Base-by-base conservation (phyloP, 2,797 vertebrate genomes). In the Pteronotus mesoamericanus region DNA sequence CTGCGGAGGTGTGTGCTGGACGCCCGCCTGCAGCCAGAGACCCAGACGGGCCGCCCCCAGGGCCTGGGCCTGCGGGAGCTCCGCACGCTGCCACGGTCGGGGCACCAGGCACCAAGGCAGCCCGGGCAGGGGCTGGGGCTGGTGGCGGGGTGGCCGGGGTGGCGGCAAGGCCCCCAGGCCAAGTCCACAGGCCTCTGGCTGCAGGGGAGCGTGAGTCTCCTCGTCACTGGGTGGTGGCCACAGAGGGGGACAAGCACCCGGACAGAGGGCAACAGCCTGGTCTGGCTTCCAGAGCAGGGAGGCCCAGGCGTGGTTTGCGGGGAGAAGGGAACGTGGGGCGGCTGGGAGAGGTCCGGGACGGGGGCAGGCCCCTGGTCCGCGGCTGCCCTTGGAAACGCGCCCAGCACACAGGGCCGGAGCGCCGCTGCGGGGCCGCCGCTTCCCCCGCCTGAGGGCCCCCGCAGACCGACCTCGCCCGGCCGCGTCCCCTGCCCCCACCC, bases 21-120 rank as follows among this genome's bases (percentile, higher is more conserved):
- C n/a, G 37, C 16, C 1, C 0, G 7, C 8, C 37, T 0, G 0
- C n/a, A 11, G 24, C 44, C 9, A 3, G 84, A 51, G n/a, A 42
- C 44, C 39, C 1, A 0, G 29, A 48, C 12, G 12, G n/a, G 48
- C n/a, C 24, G n/a, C 44, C 53, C 6, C 0, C 3, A 4, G 1
- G 29, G 61, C 29, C 16, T 6, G 10, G 9, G 39, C 34, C 85
- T 9, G 1, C 4, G 37, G 46, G 39, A 2, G 16, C 4, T 11
- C 15, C 32, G 29, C 11, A 24, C 2, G 2, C 34, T n/a, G 46
- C 39, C 55, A 42, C 64, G 10, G 32, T n/a, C 0, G 3, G 59
- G 61, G 69, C 1, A 0, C 24, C 39, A 39, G 37, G 19, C 9
- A 69, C 61, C 7, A 0, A 61, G 51, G 51, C 3, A 15, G 71